A percentile compares a stretch with the other conserved stretches of the same genome.
These are phyloP conservation scores for Gerris lacustris DNA, from an alignment of 2,888 invertebrate species.

Conservation along the genomic window DNA sequence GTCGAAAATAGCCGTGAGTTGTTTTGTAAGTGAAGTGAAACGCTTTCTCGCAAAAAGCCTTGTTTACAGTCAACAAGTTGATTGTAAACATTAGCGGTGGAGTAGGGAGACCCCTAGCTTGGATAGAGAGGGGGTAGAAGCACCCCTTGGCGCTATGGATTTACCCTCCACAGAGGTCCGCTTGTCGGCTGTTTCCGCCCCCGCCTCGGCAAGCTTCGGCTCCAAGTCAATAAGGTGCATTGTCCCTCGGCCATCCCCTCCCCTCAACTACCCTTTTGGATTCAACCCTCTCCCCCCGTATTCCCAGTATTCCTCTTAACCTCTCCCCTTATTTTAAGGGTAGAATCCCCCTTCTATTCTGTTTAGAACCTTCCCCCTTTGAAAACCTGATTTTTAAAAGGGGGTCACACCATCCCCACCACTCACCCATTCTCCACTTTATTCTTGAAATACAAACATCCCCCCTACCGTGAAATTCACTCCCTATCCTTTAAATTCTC, in stretches of 20 bases:
- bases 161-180: background rate
- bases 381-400: slow-evolving; percentile 1
- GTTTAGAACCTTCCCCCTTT: background rate
- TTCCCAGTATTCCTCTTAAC: no score
- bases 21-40: no score
- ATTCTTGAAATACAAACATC: slow-evolving; percentile 5
- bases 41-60: background rate
- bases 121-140: background rate
- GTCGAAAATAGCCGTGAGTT: no score
- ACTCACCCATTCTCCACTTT: background rate
- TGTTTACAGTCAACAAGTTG: slow-evolving; percentile 5
- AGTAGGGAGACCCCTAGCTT: background rate
- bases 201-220: background rate
- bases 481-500: background rate
- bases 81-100: background rate
- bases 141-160: background rate
- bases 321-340: background rate
- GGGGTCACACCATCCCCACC: background rate
- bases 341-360: background rate
- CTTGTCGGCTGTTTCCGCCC: background rate
- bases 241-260: slow-evolving; percentile 1
- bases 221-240: slow-evolving; percentile 1
- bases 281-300: no score
- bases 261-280: background rate
- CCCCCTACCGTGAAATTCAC: background rate